Evolutionary conservation across 2,113 vertebrate species (phyloP).

Genomic region (Nesoenas mayeri): DNA sequence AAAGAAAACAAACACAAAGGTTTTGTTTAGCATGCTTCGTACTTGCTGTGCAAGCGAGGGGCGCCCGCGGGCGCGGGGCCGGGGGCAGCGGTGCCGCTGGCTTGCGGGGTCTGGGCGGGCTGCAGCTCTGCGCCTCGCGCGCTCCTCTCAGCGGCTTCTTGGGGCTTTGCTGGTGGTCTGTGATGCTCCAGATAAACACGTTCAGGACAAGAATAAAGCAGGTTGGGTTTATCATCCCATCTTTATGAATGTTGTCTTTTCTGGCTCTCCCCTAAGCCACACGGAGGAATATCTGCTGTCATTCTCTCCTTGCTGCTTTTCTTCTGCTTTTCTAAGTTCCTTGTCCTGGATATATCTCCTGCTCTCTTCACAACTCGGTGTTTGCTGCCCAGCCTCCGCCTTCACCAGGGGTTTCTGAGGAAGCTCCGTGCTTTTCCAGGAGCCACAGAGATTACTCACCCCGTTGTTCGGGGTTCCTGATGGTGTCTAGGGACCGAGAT

Average conservation of each 20-base stretch:
- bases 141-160: not conserved
- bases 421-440: accelerated
- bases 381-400: not conserved
- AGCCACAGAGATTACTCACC: not conserved
- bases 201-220: not conserved
- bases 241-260: not conserved
- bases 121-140: not conserved
- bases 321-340: not conserved
- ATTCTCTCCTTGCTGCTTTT: not conserved
- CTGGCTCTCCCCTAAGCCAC: not conserved
- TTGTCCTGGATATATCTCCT: not conserved
- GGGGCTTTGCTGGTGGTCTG: not conserved
- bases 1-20: accelerated
- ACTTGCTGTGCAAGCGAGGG: too few species aligned
- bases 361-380: not conserved
- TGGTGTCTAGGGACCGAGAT: not conserved
- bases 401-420: not conserved
- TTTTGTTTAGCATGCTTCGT: not conserved
- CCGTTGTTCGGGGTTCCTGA: not conserved
- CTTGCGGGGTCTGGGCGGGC: not conserved
- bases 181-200: not conserved
- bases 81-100: too few species aligned
- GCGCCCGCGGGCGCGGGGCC: too few species aligned
- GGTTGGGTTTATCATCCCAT: not conserved
- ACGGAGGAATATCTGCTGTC: not conserved